Evolutionary conservation across 2,113 vertebrate species (phyloP), one percentile per base, ranked within the genome.

Genomic region (Myotis davidii): DNA sequence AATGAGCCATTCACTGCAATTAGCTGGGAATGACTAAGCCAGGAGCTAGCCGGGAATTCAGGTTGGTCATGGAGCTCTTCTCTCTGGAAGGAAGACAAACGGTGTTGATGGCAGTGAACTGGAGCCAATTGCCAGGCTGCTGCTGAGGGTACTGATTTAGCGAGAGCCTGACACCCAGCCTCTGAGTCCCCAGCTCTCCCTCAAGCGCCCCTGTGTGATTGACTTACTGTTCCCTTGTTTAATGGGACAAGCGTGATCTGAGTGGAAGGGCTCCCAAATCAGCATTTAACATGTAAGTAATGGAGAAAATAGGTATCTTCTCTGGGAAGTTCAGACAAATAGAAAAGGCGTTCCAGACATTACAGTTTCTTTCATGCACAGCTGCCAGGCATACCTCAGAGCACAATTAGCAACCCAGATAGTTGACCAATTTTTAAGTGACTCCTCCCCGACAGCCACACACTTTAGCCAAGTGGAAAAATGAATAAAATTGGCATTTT

Each of bases 41-140:
- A 39, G 67, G 56, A 86, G 50, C 1, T 21, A 91, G 79, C 45
- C 25, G 25, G 39, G 42, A 50, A 27, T 83, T 85, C 48, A 88
- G 84, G 48, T 11, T 70, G 42, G 45, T 45, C 56, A 74, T 83
- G 72, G 69, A 52, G 32, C 70, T 67, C 1, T 79, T 95, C 79
- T 92, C 0, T 90, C 87, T 89, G 81, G 72, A 97, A 98, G 97
- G 91, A 97, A 97, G 97, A 98, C 94, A 97, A 97, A 97, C 23
- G n/a, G 45, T 82, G 86, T 74, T 95, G 82, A 91, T 89, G 96
- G 96, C 96, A 84, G 84, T 94, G 96, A 97, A 97, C 96, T 94
- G 0, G 1, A 96, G 85, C 98, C 96, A 48, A 97, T 97, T 98
- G 96, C 17, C 13, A 27, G 93, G 91, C 72, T 52, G 79, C 87